Base-by-base conservation (phyloP, 2,797 vertebrate genomes). In the Odontamblyopus lacepedii region DNA sequence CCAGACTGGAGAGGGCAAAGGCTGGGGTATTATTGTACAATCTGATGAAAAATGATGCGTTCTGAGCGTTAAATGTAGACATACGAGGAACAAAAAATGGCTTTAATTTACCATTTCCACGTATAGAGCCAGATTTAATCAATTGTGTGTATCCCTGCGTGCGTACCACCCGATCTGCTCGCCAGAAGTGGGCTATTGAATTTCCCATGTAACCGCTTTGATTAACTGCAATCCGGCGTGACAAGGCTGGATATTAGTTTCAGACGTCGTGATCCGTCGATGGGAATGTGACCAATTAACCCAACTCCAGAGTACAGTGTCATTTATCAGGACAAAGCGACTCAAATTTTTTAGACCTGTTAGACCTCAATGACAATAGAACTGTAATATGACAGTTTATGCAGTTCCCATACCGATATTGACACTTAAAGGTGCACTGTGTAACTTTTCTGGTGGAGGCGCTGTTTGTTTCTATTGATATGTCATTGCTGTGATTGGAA, bases 1-100 rank as follows among this genome's bases (percentile, higher is more conserved):
- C 80, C 70, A 76, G 50, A 74, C 41, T 44, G 69, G 65, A 63
- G 8, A 30, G 82, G 63, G 70, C 75, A 83, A 80, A 71, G n/a
- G 69, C 78, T 53, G 69, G 41, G 62, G 71, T 85, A 85, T 85
- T 88, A 82, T 62, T 62, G 60, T 53, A 69, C 75, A 83, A 84
- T 88, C 84, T 74, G 56, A 83, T 86, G 87, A 89, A 75, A 80
- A 90, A 90, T 86, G 57, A 73, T 29, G 27, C 27, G 29, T 81
- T 81, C 71, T 27, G 60, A 18, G 44, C 32, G 30, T 75, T 67
- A 74, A 81, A 78, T 81, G 79, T 75, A 77, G 79, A 77, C 76
- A 55, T 78, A 30, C 7, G 75, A 61, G 74, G 69, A 76, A 66
- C 18, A 74, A 72, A 62, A 78, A 83, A 80, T 77, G 5, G 67